phyloP scores from a whole-genome alignment of 2,888 invertebrate genomes.

The Mesorhabditis belari region DNA sequence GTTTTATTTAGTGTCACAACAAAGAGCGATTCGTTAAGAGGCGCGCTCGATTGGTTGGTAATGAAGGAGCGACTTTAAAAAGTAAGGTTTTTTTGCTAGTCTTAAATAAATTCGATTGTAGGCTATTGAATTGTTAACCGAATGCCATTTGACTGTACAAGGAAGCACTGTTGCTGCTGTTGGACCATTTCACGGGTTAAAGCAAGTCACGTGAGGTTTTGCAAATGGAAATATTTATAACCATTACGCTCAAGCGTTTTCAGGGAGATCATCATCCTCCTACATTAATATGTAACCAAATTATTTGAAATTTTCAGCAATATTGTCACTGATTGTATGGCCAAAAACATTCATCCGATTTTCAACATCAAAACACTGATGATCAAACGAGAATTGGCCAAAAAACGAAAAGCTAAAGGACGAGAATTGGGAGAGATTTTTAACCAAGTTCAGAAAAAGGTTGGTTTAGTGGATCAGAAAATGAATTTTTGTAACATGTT shows the following conservation, averaged over 20 bases:
- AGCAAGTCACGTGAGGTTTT: slow-evolving; percentile 54
- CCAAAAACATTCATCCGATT: slow-evolving; percentile 87
- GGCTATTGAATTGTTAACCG: slow-evolving; percentile 84
- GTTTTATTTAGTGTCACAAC: slow-evolving; percentile 28
- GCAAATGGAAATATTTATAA: background rate
- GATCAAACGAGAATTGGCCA: slow-evolving; percentile 90
- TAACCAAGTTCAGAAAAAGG: slow-evolving; percentile 93
- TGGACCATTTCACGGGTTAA: slow-evolving; percentile 82
- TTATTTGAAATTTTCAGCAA: too few relatives aligned
- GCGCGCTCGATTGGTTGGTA: slow-evolving; percentile 85
- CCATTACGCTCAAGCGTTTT: too few relatives aligned
- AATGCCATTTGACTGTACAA: slow-evolving; percentile 79
- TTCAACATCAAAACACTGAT: slow-evolving; percentile 88
- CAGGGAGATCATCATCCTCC: too few relatives aligned
- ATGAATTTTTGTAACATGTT: background rate
- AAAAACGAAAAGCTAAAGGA: slow-evolving; percentile 82
- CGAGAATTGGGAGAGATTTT: slow-evolving; percentile 91
- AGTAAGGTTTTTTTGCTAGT: background rate
- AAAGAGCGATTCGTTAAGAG: slow-evolving; percentile 86
- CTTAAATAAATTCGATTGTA: background rate
- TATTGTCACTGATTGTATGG: slow-evolving; percentile 93
- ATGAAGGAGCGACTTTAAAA: slow-evolving; percentile 94
- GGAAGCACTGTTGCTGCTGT: slow-evolving; percentile 92
- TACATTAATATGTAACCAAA: too few relatives aligned
- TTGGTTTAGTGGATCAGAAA: background rate